These are phyloP conservation scores for Gryllus longicercus DNA, from an alignment of 2,888 invertebrate species.

Conservation along the genomic window DNA sequence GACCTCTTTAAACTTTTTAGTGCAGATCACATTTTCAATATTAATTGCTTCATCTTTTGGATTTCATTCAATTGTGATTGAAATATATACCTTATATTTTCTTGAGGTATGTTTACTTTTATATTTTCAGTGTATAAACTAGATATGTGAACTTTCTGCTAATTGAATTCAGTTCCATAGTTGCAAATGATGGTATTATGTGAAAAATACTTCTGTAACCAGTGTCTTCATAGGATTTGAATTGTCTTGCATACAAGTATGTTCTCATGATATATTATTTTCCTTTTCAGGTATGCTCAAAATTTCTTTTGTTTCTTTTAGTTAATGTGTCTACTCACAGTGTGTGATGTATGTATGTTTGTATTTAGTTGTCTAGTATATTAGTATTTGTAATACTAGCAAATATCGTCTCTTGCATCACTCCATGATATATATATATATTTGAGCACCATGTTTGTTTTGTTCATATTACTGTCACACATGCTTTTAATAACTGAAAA, in stretches of 20 bases:
- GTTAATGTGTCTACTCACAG: not conserved
- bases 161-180: not conserved
- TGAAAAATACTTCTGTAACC: not conserved
- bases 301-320: conserved; percentile 2
- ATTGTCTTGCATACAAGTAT: not conserved
- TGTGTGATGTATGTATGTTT: conserved; percentile 1
- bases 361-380: not conserved
- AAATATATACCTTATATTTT: no score
- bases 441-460: not conserved
- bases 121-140: no score
- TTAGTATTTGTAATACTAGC: not conserved
- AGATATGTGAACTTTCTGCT: no score
- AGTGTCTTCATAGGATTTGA: not conserved
- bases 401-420: not conserved
- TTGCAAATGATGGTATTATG: not conserved
- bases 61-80: no score
- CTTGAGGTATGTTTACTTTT: no score
- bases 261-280: not conserved
- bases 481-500: not conserved
- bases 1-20: no score
- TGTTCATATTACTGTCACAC: not conserved
- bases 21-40: no score
- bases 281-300: not conserved
- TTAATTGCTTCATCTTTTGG: no score
- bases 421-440: not conserved